Percentiles rank a stretch among this genome's conserved stretches.
phyloP scores from a whole-genome alignment of 2,113 vertebrate genomes.

The Catharus fuscescens region DNA sequence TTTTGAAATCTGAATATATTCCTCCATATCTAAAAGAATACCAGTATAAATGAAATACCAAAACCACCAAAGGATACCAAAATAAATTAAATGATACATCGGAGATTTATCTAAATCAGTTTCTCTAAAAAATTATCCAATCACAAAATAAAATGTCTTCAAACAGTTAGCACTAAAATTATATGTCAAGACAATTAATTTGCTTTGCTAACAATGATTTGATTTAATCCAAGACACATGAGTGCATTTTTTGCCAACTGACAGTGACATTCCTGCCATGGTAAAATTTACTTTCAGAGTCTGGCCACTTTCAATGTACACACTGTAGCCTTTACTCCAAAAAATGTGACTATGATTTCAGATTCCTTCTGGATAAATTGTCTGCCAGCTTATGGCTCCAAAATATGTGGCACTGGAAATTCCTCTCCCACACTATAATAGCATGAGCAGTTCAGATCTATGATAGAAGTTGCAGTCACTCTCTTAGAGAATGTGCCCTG shows the following conservation, averaged over 20 bases:
- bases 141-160: background rate
- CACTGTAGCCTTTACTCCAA: background rate
- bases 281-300: background rate
- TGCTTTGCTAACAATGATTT: background rate
- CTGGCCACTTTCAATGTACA: background rate
- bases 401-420: background rate
- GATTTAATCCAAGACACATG: background rate
- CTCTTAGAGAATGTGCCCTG: background rate
- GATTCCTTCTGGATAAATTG: background rate
- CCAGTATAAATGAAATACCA: background rate
- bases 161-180: background rate
- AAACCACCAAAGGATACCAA: background rate
- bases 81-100: background rate
- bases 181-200: background rate
- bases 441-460: background rate
- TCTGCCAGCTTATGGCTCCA: background rate
- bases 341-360: background rate
- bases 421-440: background rate
- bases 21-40: background rate
- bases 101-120: background rate
- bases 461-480: background rate
- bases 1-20: background rate
- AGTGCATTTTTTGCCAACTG: background rate
- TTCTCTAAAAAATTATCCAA: background rate
- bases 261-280: background rate